phyloP scores from a whole-genome alignment of 2,113 vertebrate species.

The Melanerpes formicivorus region DNA sequence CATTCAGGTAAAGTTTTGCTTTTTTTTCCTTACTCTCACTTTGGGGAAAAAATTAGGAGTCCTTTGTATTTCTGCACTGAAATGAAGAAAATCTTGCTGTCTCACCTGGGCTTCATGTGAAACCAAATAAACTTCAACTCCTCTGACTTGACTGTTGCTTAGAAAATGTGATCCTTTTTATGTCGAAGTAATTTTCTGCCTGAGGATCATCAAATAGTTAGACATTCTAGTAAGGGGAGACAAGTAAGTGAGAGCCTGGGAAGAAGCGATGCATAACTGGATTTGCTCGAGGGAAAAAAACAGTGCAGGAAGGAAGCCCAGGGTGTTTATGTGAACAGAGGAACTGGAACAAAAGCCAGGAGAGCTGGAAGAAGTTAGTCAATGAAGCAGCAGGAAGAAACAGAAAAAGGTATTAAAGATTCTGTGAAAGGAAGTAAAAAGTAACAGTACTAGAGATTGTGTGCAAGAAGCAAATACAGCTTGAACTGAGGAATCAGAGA shows the following conservation, averaged over 20 bases:
- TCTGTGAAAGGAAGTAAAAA: not conserved
- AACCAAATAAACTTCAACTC: not conserved
- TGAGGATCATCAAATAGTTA: not conserved
- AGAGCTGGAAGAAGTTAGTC: not conserved
- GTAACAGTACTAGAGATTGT: not conserved
- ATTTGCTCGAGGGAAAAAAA: not conserved
- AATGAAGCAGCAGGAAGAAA: not conserved
- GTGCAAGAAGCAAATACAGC: not conserved
- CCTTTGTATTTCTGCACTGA: not conserved
- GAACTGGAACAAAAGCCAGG: constrained; percentile 35
- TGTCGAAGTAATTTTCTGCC: constrained; percentile 10
- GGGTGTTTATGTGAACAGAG: constrained; percentile 58
- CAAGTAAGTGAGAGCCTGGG: constrained; percentile 50
- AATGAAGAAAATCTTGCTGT: not conserved
- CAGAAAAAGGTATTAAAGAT: not conserved
- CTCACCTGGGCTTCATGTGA: not conserved
- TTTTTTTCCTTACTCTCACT: not conserved
- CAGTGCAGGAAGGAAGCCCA: constrained; percentile 48
- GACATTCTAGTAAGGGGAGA: not conserved
- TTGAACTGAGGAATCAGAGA: not conserved
- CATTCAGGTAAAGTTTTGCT: not conserved
- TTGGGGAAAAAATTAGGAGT: not conserved
- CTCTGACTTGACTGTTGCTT: not conserved
- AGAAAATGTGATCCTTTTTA: constrained; percentile 1
- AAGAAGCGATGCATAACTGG: constrained; percentile 15